phyloP scores from a whole-genome alignment of 2,113 vertebrate species.

The Antechinus flavipes region DNA sequence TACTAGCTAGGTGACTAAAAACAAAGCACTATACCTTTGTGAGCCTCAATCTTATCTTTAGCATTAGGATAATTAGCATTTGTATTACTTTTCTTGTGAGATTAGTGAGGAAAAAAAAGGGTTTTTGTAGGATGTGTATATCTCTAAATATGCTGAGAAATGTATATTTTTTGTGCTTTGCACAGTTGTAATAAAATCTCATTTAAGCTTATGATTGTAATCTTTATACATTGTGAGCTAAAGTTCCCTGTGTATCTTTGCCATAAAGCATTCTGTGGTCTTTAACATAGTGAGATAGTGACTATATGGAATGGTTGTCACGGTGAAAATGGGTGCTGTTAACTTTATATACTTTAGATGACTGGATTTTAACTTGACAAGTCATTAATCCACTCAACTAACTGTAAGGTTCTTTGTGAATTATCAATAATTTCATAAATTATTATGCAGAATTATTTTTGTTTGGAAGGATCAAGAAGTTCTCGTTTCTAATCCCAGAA shows the following conservation, averaged over 20 bases:
- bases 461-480: not conserved
- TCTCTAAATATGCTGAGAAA: not conserved
- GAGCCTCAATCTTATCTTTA: not conserved
- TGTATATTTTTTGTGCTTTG: not conserved
- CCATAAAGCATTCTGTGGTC: not conserved
- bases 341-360: not conserved
- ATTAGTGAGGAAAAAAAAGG: not conserved
- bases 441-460: not conserved
- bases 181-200: not conserved
- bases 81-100: not conserved
- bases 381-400: not conserved
- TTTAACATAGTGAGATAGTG: not conserved
- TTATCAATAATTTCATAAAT: constrained; percentile 3
- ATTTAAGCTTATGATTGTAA: constrained; percentile 17
- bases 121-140: not conserved
- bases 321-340: not conserved
- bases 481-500: not conserved
- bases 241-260: not conserved
- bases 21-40: not conserved
- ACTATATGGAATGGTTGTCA: not conserved
- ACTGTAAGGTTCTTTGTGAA: not conserved
- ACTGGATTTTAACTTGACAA: constrained; percentile 11
- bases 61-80: not conserved
- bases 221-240: not conserved
- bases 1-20: not conserved